Evolutionary conservation across 2,113 vertebrate species (phyloP), one percentile per base, ranked within the genome.

Genomic region (Zosterops hypoxanthus): DNA sequence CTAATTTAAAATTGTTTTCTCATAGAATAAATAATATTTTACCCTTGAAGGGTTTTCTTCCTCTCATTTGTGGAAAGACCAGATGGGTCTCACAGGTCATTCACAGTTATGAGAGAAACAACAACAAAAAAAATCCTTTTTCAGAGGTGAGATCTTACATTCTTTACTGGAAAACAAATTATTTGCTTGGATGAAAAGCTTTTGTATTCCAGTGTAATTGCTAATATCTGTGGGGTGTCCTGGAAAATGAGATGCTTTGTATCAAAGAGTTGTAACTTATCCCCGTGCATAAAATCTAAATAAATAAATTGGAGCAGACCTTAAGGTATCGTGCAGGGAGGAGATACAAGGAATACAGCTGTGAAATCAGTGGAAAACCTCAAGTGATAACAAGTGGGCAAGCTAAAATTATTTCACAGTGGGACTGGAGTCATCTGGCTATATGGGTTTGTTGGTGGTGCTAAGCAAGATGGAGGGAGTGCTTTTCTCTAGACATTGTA

Each of bases 121-220:
- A 71, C 28, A 97, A 70, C 28, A 72, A 84, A 76, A 76, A 83
- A 78, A 87, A 36, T 44, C 18, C 50, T 18, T 93, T 84, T 95
- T 96, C 77, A 92, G 85, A 98, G 92, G 94, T 96, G 90, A 97
- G 86, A 95, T 92, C 65, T 85, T 97, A 82, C 96, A 92, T 96
- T 97, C 94, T 97, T 97, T 84, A 85, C 64, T 68, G 50, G 92
- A 97, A 98, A 98, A 97, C 72, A 96, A 97, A 98, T 98, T 97
- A 98, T 98, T 97, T 98, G 92, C 92, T 98, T 96, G 94, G 90
- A 97, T 97, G 93, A 92, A 98, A 98, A 95, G 72, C 96, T 97
- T 98, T 97, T 97, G 90, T 97, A 90, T 94, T 96, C 86, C 93
- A 94, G 33, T 80, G 82, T 98, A 98, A 97, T 98, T 97, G 96